Evolutionary conservation across 2,797 vertebrate genomes (phyloP).

Genomic region (Rhyacichthys aspro): DNA sequence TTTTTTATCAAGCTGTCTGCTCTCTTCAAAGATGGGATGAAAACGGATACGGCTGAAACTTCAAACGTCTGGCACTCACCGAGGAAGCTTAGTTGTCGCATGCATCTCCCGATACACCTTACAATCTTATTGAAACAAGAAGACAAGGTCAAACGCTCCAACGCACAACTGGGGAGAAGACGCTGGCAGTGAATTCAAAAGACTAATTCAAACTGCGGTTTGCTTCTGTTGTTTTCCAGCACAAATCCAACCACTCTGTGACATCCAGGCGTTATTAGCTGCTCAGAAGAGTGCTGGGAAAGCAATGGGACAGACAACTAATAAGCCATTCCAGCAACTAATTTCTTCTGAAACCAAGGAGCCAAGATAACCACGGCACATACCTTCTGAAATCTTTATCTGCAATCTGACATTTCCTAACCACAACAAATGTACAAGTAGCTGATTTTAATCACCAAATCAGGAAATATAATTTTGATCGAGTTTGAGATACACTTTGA

Average conservation of each 20-base stretch:
- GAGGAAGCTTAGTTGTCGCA: constrained; percentile 69
- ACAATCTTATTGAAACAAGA: constrained; percentile 49
- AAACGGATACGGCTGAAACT: constrained; percentile 76
- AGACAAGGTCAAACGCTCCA: constrained; percentile 20
- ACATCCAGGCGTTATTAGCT: constrained; percentile 35
- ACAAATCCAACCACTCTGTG: constrained; percentile 34
- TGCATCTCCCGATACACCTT: constrained; percentile 73
- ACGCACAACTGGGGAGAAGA: constrained; percentile 20
- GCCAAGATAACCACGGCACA: not conserved
- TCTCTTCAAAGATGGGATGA: constrained; percentile 74
- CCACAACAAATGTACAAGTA: constrained; percentile 6
- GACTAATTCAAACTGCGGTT: constrained; percentile 44
- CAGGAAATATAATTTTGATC: not conserved
- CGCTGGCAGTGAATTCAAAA: constrained; percentile 25
- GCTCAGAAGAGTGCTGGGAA: constrained; percentile 2
- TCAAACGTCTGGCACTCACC: constrained; percentile 71
- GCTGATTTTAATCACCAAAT: not conserved
- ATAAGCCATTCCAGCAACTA: constrained; percentile 11
- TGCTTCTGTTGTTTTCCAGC: constrained; percentile 47
- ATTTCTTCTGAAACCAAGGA: not conserved
- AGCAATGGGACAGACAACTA: constrained; percentile 8
- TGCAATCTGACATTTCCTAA: not conserved
- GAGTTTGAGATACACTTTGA: not conserved
- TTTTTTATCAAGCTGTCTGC: constrained; percentile 70
- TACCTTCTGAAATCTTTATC: constrained; percentile 18